These are phyloP conservation scores for Phrynocephalus vlangalii DNA, from an alignment of 2,797 vertebrate genomes.

Conservation along the genomic window DNA sequence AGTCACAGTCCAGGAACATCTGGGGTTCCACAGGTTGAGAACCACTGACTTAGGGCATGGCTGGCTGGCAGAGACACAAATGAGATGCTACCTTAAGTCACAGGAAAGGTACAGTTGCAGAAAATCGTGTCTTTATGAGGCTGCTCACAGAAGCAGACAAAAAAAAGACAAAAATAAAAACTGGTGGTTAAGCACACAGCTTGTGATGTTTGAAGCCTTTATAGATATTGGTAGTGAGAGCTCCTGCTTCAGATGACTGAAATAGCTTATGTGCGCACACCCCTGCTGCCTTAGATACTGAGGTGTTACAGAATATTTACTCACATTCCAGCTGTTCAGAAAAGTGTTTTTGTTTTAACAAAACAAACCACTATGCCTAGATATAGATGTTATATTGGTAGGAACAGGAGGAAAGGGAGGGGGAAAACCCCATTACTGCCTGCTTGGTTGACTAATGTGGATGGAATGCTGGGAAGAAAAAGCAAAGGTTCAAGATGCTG, in stretches of 20 bases:
- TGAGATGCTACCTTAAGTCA: background rate
- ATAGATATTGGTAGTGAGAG: background rate
- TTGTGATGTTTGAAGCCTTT: background rate
- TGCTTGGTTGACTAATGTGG: too few species aligned
- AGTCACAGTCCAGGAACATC: too few species aligned
- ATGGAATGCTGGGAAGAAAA: too few species aligned
- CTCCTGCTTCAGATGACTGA: background rate
- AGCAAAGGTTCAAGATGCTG: too few species aligned
- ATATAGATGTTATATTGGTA: background rate
- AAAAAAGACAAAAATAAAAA: background rate
- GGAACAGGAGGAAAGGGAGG: background rate
- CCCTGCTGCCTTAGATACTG: conserved; percentile 4
- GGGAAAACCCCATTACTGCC: too few species aligned
- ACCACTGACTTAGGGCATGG: too few species aligned
- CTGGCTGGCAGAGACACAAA: background rate
- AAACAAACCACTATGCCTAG: background rate
- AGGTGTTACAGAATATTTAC: background rate
- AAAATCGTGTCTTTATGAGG: background rate
- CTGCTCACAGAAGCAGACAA: background rate
- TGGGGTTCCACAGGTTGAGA: too few species aligned
- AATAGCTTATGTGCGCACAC: background rate
- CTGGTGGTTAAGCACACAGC: background rate
- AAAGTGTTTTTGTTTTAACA: too few species aligned
- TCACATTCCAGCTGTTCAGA: background rate
- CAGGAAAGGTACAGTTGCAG: background rate